Base-by-base conservation (phyloP, 2,888 invertebrate species). In the Sphaeridia pumilis region DNA sequence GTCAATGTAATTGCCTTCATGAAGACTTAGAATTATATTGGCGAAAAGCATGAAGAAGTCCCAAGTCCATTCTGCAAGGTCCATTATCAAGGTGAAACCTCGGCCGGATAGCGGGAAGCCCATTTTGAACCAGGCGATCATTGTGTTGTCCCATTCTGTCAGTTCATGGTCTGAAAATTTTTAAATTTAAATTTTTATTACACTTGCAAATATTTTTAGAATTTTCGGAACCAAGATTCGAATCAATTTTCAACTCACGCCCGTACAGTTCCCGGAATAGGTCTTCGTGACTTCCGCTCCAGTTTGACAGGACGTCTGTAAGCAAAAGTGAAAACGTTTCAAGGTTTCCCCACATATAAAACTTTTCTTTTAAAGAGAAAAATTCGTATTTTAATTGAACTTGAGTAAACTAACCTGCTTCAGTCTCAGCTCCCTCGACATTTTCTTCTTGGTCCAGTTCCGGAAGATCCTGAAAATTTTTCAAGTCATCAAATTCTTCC, bases 41-140 rank as follows among this genome's bases (percentile, higher is more conserved):
- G 51, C 26, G 2, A 51, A 24, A 20, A 51, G 46, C 51, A 51
- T 51, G 22, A 51, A 51, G 21, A 51, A 46, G 38, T 51, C 51
- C 51, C 51, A 51, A 14, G 46, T 21, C 51, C 51, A 51, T 44
- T 51, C 51, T 10, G 27, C 26, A 3, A 50, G 24, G 24, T 50
- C 50, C 14, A 50, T 14, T 17, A 21, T 24, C 4, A 50, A 27
- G 10, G 34, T 45, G 14, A 51, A 17, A 7, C 51, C 51, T 27
- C 51, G 21, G 3, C 51, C 51, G 12, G 46, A 46, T 5, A 51
- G 35, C 17, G 51, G 51, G 35, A 51, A 51, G 2, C 51, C 51
- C 51, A 51, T 51, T 21, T 51, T 51, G 36, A 51, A 51, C 51
- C 51, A 51, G 3, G 44, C 51, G 26, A 44, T 51, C 51, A 51